Conservation (phyloP, 1,140 invertebrate species). For the Druon quercuslanigerum region DNA sequence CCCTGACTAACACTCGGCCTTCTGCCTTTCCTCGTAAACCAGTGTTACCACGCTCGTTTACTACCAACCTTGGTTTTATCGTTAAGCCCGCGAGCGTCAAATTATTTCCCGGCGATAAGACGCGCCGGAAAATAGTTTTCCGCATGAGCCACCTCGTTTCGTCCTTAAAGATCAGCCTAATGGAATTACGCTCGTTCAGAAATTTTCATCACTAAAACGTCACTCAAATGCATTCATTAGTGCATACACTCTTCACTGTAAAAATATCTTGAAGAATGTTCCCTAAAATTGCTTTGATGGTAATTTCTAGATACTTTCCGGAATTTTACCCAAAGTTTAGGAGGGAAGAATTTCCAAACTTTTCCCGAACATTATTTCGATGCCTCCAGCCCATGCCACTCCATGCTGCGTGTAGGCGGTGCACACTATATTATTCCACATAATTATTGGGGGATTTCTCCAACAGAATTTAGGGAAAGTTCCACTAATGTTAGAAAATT, state of each 20-base stretch:
- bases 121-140: conserved; percentile 30
- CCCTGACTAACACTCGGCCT: conserved; percentile 3
- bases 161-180: conserved; percentile 20
- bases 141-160: conserved; percentile 17
- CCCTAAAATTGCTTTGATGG: too few relatives aligned
- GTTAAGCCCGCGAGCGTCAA: conserved; percentile 28
- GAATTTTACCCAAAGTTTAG: too few relatives aligned
- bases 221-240: background rate
- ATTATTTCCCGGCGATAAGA: conserved; percentile 25
- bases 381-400: too few relatives aligned
- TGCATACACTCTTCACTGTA: background rate
- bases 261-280: too few relatives aligned
- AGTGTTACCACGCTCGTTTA: conserved; percentile 28
- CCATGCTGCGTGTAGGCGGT: too few relatives aligned
- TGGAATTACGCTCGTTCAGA: conserved; percentile 18
- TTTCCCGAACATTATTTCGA: too few relatives aligned
- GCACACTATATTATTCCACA: too few relatives aligned
- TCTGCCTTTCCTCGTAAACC: conserved; percentile 14
- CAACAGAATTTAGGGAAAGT: too few relatives aligned
- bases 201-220: conserved; percentile 11
- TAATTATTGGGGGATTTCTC: too few relatives aligned
- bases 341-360: too few relatives aligned
- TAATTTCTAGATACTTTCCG: too few relatives aligned
- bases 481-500: too few relatives aligned
- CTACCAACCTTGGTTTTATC: conserved; percentile 20